Evolutionary conservation across 2,113 vertebrate species (phyloP), one percentile per base, ranked within the genome.

Genomic region (Nesoenas mayeri): DNA sequence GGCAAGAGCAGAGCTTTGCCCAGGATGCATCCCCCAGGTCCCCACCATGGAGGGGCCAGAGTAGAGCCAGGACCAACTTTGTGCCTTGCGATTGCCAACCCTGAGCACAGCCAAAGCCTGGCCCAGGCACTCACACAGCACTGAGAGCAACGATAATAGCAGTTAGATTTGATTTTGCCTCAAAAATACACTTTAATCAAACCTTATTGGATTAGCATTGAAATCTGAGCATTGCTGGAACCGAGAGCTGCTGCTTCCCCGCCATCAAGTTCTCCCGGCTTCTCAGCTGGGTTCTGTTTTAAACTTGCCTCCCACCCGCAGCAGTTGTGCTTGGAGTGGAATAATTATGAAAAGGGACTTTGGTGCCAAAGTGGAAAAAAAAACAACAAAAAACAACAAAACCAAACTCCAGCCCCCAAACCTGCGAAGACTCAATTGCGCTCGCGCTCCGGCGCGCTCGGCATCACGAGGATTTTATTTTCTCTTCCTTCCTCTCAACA

Each of bases 361-460:
- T 0, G 48, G 31, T 79, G 62, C 61, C 64, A 40, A 84, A 84
- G 71, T 1, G 4, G 31, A 53, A 70, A 10, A 28, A 28, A 47
- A 25, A n/a, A 26, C 22, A 16, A 50, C 50, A 44, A 31, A 31
- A 44, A 31, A 56, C 40, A 40, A 10, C 42, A 66, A 47, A 40
- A 10, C 42, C 64, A 47, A 28, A 5, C 2, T 15, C 29, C 82
- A 89, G 28, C 90, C 69, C 79, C 56, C 83, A 79, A 71, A 85
- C 20, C 67, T 3, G 50, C 0, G 0, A 89, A 78, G 69, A 22
- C 19, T 1, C 51, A 81, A 71, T 54, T 2, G 0, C 3, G 1
- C 84, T 82, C 9, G 25, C 5, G 2, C 84, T 87, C 71, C 47
- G 4, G 91, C 51, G 6, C 2, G 3, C 66, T 89, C 38, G 1